A percentile compares a stretch with the other conserved stretches of the same genome.
phyloP scores from a whole-genome alignment of 2,888 invertebrate genomes.

The Lasioglossum zephyrum region DNA sequence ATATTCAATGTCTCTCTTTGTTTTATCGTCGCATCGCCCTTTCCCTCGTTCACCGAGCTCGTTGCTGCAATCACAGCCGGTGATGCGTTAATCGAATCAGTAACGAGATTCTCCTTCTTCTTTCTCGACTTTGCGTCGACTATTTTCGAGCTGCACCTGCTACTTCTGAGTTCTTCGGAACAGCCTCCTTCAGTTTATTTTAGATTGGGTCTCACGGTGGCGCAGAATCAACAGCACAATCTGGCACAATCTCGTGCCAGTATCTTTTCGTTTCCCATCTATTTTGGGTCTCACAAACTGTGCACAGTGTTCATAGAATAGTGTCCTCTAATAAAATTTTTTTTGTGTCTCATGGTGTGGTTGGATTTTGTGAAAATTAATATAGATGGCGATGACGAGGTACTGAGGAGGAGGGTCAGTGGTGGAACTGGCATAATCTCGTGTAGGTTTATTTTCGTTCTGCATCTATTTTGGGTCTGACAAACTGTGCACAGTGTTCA shows the following conservation, averaged over 20 bases:
- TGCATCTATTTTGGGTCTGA: no score
- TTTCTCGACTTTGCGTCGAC: no score
- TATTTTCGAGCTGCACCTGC: not conserved
- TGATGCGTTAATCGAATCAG: constrained; percentile 48
- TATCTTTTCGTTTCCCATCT: not conserved
- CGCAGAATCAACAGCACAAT: no score
- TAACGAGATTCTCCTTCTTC: constrained; percentile 45
- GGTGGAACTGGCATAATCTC: not conserved
- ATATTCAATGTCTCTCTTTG: constrained; percentile 23
- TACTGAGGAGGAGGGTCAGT: not conserved
- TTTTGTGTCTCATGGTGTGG: no score
- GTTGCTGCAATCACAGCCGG: constrained; percentile 58
- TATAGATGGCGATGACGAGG: not conserved
- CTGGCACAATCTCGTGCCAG: not conserved
- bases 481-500: no score
- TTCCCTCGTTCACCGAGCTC: not conserved
- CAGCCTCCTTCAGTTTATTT: not conserved
- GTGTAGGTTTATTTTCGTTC: not conserved
- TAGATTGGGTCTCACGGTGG: not conserved
- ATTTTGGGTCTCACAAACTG: no score
- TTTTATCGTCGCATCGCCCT: not conserved
- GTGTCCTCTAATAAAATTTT: no score
- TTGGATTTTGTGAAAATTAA: not conserved
- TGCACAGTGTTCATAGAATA: no score
- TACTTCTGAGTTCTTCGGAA: no score